Evolutionary conservation across 1,140 invertebrate genomes (phyloP).

Genomic region (Cydia splendana): DNA sequence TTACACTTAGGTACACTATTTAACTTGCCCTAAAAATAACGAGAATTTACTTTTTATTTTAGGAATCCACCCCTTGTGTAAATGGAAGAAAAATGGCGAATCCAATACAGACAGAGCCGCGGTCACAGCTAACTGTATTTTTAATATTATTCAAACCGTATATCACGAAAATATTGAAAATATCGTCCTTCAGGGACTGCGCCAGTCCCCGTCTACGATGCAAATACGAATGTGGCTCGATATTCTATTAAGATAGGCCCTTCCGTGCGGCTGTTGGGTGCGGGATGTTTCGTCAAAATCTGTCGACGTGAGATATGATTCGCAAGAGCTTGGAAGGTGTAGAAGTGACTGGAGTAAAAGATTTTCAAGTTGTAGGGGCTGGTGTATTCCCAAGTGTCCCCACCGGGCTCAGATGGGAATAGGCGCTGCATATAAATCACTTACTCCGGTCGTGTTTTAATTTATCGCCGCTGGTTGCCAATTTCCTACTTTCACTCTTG

Average conservation of each 20-base stretch:
- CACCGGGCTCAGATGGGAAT: too few species aligned
- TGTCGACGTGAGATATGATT: conserved; percentile 58
- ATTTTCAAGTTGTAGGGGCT: too few species aligned
- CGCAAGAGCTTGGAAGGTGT: conserved; percentile 17
- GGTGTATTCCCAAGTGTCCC: too few species aligned
- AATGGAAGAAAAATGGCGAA: too few species aligned
- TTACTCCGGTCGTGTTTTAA: too few species aligned
- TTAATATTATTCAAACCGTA: neutral
- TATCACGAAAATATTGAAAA: neutral
- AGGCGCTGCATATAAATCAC: too few species aligned
- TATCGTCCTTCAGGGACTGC: conserved; percentile 5
- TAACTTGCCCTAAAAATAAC: too few species aligned
- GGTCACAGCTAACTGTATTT: neutral
- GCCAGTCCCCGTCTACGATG: neutral
- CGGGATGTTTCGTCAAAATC: conserved; percentile 65
- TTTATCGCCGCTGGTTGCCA: too few species aligned
- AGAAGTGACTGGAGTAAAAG: conserved; percentile 33
- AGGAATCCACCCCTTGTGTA: too few species aligned
- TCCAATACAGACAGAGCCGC: neutral
- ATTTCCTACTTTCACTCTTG: too few species aligned
- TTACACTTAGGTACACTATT: too few species aligned
- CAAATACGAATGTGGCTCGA: conserved; percentile 39
- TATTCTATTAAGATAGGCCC: conserved; percentile 74
- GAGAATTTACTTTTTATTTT: too few species aligned
- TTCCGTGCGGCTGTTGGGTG: conserved; percentile 40